These are phyloP conservation scores for Poeciliopsis turneri DNA, from an alignment of 2,797 vertebrate genomes.

Conservation along the genomic window DNA sequence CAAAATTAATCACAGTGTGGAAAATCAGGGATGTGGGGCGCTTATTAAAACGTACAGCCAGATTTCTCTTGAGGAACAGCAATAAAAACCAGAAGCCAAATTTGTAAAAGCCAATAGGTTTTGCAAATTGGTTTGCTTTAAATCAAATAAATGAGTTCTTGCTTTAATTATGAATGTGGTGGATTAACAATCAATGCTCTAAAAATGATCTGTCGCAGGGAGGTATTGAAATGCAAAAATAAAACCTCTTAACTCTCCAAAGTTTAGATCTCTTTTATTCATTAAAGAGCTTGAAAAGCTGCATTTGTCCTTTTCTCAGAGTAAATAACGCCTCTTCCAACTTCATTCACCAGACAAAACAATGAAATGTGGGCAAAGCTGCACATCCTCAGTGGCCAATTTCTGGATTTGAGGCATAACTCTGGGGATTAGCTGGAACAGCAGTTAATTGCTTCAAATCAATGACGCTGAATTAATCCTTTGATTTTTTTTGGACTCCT, in stretches of 20 bases:
- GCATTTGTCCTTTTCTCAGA: slow-evolving; percentile 21
- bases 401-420: slow-evolving; percentile 71
- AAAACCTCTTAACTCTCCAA: slow-evolving; percentile 60
- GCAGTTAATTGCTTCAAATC: slow-evolving; percentile 77
- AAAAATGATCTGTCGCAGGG: slow-evolving; percentile 24
- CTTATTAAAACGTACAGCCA: slow-evolving; percentile 53
- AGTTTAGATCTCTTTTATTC: slow-evolving; percentile 44
- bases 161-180: slow-evolving; percentile 68
- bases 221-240: slow-evolving; percentile 60
- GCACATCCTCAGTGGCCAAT: slow-evolving; percentile 67
- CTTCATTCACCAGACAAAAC: slow-evolving; percentile 57
- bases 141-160: slow-evolving; percentile 64
- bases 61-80: slow-evolving; percentile 54
- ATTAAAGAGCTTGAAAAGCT: slow-evolving; percentile 55
- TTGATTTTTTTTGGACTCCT: slow-evolving; percentile 66
- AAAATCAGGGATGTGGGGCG: slow-evolving; percentile 55
- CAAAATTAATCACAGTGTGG: slow-evolving; percentile 64
- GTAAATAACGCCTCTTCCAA: slow-evolving; percentile 47
- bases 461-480: slow-evolving; percentile 68
- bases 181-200: slow-evolving; percentile 62
- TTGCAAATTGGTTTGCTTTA: slow-evolving; percentile 66
- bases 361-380: slow-evolving; percentile 60
- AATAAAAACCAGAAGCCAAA: slow-evolving; percentile 54
- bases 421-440: slow-evolving; percentile 70
- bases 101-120: slow-evolving; percentile 67